These are phyloP conservation scores for Sebastes minor DNA, from an alignment of 2,797 vertebrate species.

Conservation along the genomic window DNA sequence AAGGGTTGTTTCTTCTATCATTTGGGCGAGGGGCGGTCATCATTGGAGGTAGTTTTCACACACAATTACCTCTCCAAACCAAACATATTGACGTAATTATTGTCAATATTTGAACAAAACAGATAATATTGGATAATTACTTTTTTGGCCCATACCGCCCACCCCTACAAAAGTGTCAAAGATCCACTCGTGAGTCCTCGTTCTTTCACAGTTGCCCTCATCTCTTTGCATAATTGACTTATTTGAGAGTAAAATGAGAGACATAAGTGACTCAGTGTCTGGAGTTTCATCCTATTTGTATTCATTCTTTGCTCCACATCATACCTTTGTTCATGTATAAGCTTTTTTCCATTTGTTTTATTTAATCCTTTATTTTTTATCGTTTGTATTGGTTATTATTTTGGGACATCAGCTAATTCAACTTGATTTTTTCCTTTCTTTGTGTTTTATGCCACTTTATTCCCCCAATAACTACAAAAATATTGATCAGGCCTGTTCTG, in stretches of 20 bases:
- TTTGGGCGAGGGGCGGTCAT: not conserved
- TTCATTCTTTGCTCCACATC: not conserved
- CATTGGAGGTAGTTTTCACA: not conserved
- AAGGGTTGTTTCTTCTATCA: not conserved
- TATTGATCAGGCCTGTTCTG: not conserved
- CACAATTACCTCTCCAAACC: not conserved
- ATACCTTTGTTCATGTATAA: not conserved
- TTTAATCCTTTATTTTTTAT: not conserved
- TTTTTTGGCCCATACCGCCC: not conserved
- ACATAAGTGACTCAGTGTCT: not conserved
- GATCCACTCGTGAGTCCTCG: not conserved
- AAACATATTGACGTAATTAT: not conserved
- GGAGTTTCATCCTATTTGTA: not conserved
- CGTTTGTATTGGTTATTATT: not conserved
- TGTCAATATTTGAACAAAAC: not conserved
- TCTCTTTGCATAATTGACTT: not conserved
- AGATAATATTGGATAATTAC: not conserved
- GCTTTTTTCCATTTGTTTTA: not conserved
- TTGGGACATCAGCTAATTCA: not conserved
- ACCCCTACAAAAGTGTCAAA: not conserved
- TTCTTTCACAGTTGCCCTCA: not conserved
- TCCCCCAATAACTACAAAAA: constrained; percentile 3
- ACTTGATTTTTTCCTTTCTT: not conserved
- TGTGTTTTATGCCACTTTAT: not conserved
- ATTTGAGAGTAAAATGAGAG: not conserved